Percentiles rank a stretch among this genome's conserved stretches.
Conservation (phyloP, 2,113 vertebrate species). For the Nestor notabilis region DNA sequence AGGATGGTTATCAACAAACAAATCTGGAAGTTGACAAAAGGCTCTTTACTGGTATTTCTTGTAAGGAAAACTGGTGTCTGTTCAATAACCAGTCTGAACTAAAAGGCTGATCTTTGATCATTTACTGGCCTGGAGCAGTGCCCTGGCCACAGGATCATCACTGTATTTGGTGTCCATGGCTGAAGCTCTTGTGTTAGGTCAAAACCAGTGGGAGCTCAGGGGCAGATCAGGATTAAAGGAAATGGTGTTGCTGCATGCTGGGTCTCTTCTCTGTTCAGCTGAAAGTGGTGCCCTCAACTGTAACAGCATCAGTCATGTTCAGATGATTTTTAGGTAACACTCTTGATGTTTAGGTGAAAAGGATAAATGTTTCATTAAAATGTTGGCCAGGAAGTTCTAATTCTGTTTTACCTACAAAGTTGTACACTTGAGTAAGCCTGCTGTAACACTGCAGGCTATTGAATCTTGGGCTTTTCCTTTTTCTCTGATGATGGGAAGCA, state of each 20-base stretch:
- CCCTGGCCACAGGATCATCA: not conserved
- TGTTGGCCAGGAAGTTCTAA: not conserved
- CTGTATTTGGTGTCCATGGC: not conserved
- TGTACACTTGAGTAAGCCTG: not conserved
- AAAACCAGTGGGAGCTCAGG: not conserved
- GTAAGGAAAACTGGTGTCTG: not conserved
- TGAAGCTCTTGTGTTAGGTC: not conserved
- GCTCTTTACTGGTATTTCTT: not conserved
- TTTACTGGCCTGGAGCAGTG: not conserved
- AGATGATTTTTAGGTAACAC: not conserved
- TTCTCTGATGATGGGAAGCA: not conserved
- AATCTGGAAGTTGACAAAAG: not conserved
- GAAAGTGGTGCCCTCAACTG: not conserved
- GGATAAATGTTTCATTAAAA: not conserved
- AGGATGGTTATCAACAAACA: not conserved
- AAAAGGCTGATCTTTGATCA: not conserved
- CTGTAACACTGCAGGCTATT: not conserved
- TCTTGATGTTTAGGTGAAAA: not conserved
- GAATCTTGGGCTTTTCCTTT: not conserved
- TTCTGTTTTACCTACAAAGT: not conserved
- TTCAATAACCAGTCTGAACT: not conserved
- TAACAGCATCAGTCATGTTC: not conserved
- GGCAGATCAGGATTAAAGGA: not conserved
- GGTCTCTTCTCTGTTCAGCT: not conserved
- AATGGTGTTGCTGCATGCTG: not conserved